These are phyloP conservation scores for Bubo blakistoni DNA, from an alignment of 2,113 vertebrate genomes.

Conservation along the genomic window DNA sequence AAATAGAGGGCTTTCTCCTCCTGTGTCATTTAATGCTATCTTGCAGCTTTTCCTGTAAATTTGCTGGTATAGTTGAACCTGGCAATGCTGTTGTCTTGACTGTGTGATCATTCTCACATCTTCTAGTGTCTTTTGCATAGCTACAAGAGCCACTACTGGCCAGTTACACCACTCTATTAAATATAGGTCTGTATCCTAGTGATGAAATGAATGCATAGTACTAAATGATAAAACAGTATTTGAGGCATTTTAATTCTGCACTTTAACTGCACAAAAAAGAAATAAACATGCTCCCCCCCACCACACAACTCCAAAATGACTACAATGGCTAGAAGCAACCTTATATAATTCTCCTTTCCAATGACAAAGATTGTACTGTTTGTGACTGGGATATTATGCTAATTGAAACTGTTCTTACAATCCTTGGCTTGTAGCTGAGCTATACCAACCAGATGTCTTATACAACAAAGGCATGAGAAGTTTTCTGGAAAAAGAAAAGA, in stretches of 20 bases:
- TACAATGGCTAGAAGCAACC: neutral
- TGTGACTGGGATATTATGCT: neutral
- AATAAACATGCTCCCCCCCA: neutral
- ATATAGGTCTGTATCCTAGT: neutral
- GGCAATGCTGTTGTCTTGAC: neutral
- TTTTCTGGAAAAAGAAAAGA: neutral
- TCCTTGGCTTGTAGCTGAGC: neutral
- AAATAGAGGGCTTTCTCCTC: neutral
- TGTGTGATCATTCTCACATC: neutral
- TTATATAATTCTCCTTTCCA: neutral
- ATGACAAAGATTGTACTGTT: neutral
- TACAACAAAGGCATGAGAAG: neutral
- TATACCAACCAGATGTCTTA: neutral
- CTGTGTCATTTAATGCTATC: neutral
- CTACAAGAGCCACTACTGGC: neutral
- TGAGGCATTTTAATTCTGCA: neutral
- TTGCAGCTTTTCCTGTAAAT: neutral
- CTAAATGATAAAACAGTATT: neutral
- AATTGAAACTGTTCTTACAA: slow-evolving; percentile 10
- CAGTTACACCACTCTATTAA: neutral
- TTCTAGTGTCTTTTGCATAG: neutral
- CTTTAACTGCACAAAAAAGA: neutral
- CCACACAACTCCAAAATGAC: neutral
- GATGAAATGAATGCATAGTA: neutral
- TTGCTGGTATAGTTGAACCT: neutral